Conservation (phyloP, 2,797 vertebrate species). For the Martes flavigula region DNA sequence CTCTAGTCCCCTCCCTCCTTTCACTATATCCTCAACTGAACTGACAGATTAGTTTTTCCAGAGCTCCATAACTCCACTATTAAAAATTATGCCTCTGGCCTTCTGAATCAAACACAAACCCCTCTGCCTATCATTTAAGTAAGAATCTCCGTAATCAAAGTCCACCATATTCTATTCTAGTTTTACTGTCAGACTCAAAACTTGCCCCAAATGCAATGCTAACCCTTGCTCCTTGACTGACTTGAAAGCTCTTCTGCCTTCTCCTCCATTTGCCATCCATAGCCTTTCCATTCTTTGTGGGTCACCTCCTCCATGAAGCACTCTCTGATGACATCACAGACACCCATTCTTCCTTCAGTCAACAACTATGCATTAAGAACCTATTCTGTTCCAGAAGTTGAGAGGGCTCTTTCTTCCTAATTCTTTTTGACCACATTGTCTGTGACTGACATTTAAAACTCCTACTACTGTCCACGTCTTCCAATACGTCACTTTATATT, state of each 20-base stretch:
- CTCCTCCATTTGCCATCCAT: neutral
- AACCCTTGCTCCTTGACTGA: neutral
- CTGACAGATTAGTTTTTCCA: neutral
- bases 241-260: neutral
- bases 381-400: neutral
- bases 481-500: neutral
- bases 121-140: neutral
- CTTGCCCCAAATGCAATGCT: neutral
- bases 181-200: neutral
- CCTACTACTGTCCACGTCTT: neutral
- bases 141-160: neutral
- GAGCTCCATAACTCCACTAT: neutral
- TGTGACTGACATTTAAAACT: neutral
- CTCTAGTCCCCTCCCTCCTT: neutral
- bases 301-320: neutral
- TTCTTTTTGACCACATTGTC: neutral
- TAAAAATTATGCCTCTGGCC: neutral
- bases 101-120: neutral
- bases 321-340: constrained; percentile 6
- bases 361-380: neutral
- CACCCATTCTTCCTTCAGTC: neutral
- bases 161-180: neutral
- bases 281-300: neutral
- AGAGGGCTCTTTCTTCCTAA: neutral
- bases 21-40: neutral